These are phyloP conservation scores for Sus cebifrons DNA, from an alignment of 2,797 vertebrate genomes.

Conservation along the genomic window DNA sequence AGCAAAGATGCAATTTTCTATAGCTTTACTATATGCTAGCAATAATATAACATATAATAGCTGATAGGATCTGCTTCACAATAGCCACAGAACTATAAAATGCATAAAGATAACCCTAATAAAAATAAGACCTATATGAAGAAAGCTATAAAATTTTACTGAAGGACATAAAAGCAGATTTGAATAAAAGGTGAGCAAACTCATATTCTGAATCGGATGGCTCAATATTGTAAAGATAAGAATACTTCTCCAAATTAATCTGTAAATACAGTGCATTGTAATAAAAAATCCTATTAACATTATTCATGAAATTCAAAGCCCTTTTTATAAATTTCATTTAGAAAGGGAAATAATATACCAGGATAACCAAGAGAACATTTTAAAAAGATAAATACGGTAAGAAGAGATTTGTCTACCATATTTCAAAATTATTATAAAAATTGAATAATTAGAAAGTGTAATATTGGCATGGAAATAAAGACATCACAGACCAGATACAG, in stretches of 20 bases:
- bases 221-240: conserved; percentile 67
- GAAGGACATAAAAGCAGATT: conserved; percentile 68
- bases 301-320: conserved; percentile 56
- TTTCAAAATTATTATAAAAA: conserved; percentile 41
- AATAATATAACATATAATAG: neutral
- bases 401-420: neutral
- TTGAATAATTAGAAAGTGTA: conserved; percentile 8
- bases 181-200: conserved; percentile 71
- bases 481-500: neutral
- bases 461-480: neutral
- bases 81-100: conserved; percentile 57
- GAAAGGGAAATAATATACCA: neutral
- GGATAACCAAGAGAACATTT: neutral
- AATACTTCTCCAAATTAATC: conserved; percentile 56
- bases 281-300: conserved; percentile 57
- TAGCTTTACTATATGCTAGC: neutral
- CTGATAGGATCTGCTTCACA: conserved; percentile 2
- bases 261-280: conserved; percentile 54
- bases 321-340: conserved; percentile 51
- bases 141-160: conserved; percentile 77
- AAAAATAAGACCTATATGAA: conserved; percentile 63
- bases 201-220: conserved; percentile 54
- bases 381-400: neutral
- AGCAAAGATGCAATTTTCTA: neutral
- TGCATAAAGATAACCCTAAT: conserved; percentile 52